Evolutionary conservation across 1,140 invertebrate species (phyloP).

Genomic region (Myzus persicae): DNA sequence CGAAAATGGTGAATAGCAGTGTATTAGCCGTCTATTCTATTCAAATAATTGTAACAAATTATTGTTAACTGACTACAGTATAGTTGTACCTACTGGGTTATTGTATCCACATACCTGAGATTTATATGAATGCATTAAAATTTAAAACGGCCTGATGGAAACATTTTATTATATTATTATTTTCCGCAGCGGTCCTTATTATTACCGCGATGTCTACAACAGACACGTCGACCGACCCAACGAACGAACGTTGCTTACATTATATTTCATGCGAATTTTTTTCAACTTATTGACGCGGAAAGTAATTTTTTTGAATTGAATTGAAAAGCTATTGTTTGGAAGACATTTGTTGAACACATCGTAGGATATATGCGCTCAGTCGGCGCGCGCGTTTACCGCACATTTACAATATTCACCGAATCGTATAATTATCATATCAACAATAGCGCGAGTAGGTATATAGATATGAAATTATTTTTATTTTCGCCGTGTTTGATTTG

Average conservation of each 20-base stretch:
- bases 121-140: not conserved
- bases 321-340: constrained; percentile 47
- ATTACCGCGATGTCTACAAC: not conserved
- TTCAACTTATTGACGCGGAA: constrained; percentile 33
- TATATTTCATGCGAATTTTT: constrained; percentile 9
- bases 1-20: not conserved
- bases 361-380: not conserved
- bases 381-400: not conserved
- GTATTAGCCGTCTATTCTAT: not conserved
- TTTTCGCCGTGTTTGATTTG: constrained; percentile 4
- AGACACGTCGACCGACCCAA: not conserved
- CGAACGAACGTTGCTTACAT: constrained; percentile 4
- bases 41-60: not conserved
- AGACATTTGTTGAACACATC: constrained; percentile 27
- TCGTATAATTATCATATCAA: constrained; percentile 47
- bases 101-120: not conserved
- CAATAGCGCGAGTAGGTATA: constrained; percentile 15
- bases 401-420: constrained; percentile 24
- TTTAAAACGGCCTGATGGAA: constrained; percentile 8
- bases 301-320: constrained; percentile 48
- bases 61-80: not conserved
- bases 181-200: constrained; percentile 14
- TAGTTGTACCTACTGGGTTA: not conserved
- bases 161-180: not conserved
- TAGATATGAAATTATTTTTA: constrained; percentile 22